Conservation (phyloP, 2,797 vertebrate species). For the Notolabrus celidotus region DNA sequence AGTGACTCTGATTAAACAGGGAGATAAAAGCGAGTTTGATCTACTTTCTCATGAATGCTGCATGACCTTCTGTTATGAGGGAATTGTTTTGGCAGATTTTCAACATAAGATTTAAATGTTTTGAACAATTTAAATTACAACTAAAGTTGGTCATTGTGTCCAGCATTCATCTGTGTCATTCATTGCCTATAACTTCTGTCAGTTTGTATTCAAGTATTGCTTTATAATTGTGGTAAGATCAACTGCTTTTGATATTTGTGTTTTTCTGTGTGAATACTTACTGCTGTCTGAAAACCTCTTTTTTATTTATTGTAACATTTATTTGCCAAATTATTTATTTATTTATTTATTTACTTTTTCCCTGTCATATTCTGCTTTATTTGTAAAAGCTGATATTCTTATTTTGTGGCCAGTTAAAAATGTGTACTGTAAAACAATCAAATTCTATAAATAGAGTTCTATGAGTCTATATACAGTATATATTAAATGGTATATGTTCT, state of each 20-base stretch:
- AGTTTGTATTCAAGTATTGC: constrained; percentile 61
- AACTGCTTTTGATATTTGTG: constrained; percentile 67
- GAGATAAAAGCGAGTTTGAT: constrained; percentile 6
- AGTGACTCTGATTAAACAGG: constrained; percentile 3
- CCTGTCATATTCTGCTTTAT: constrained; percentile 77
- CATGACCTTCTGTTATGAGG: neutral
- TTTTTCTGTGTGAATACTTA: constrained; percentile 73
- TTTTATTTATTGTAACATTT: constrained; percentile 69
- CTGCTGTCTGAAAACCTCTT: constrained; percentile 52
- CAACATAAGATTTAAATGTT: constrained; percentile 15
- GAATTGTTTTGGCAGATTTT: constrained; percentile 34
- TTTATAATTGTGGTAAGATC: constrained; percentile 66
- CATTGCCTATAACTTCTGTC: constrained; percentile 36
- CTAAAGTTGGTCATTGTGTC: constrained; percentile 13
- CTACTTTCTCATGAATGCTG: constrained; percentile 14
- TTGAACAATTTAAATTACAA: constrained; percentile 22
- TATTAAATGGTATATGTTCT: constrained; percentile 87
- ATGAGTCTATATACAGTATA: constrained; percentile 67
- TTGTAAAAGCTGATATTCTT: constrained; percentile 78
- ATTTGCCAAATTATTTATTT: constrained; percentile 64
- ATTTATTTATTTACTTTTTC: constrained; percentile 64
- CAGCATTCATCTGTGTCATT: constrained; percentile 26
- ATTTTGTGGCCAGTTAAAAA: constrained; percentile 77
- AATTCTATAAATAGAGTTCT: constrained; percentile 71
- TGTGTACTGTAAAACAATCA: constrained; percentile 79